Percentiles rank a stretch among this genome's conserved stretches.
Conservation (phyloP, 2,888 invertebrate species). For the Buathra laborator region DNA sequence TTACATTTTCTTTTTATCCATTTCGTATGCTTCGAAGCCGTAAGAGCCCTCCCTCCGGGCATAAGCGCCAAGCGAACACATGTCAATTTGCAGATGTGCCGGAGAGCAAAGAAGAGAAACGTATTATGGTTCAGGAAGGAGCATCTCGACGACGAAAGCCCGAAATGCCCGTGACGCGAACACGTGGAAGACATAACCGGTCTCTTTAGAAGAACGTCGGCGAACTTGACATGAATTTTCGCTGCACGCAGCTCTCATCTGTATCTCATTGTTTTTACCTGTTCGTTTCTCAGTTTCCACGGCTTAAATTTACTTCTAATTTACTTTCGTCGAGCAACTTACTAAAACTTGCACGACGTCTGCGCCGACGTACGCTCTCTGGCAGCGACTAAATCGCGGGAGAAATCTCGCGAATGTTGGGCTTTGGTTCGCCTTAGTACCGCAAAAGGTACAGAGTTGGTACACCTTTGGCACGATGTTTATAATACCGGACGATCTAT, state of each 20-base stretch:
- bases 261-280: conserved; percentile 7
- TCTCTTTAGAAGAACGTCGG: conserved; percentile 65
- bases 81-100: conserved; percentile 33
- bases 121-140: background rate
- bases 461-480: background rate
- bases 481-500: too few species aligned
- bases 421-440: conserved; percentile 17
- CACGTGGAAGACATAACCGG: conserved; percentile 73
- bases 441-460: background rate
- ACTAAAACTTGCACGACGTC: background rate
- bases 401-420: conserved; percentile 54
- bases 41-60: background rate
- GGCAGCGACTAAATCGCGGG: conserved; percentile 31
- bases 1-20: background rate
- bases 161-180: conserved; percentile 43
- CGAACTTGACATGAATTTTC: conserved; percentile 46
- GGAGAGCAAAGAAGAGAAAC: conserved; percentile 7
- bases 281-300: conserved; percentile 21
- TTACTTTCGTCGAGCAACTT: conserved; percentile 10
- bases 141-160: conserved; percentile 26
- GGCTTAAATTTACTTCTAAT: conserved; percentile 7
- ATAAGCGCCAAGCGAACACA: background rate
- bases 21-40: background rate
- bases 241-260: background rate
- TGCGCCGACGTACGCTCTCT: background rate